Base-by-base conservation (phyloP, 2,888 invertebrate species). In the Napeogenes sylphis region DNA sequence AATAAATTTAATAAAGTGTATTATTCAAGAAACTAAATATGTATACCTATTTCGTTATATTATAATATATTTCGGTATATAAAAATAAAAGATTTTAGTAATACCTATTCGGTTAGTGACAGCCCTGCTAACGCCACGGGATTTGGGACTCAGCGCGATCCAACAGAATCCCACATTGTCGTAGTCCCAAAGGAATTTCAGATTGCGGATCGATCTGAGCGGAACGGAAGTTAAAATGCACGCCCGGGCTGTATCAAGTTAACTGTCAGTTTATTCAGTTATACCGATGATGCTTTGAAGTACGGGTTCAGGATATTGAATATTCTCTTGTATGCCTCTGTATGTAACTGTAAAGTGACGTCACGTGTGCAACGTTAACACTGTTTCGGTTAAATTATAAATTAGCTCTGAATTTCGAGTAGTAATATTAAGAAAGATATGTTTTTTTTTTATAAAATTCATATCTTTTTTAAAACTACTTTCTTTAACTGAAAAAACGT, bases 161-260 rank as follows among this genome's bases (percentile, higher is more conserved):
- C 53, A 61, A 59, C 59, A 55, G 58, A 64, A 64, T 51, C 62
- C 58, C 63, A 59, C 64, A 57, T 62, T 58, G 61, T 53, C 57
- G 57, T 60, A 61, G 56, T 62, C 42, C 35, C 46, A 56, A 58
- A 55, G 58, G 64, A 64, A 64, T 67, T 64, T 56, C 56, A 61
- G 58, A 56, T 51, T 61, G 54, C 21, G 47, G 55, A 64, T 58
- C 61, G 55, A 55, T 30, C 57, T 42, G 47, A 55, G 45, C 55
- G 62, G 57, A 55, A 59, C 45, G n/a, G 55, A 30, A 51, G 51
- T 51, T 51, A 51, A 51, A 51, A 51, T 51, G 51, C 51, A 51
- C 51, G 51, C 30, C 8, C 8, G 51, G 30, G 51, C 51, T 51
- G 30, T 51, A 30, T 51, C 51, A 51, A 51, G 30, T 21, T n/a